A percentile compares a stretch with the other conserved stretches of the same genome.
These are phyloP conservation scores for Acleris laterana DNA, from an alignment of 2,888 invertebrate genomes.

Conservation along the genomic window DNA sequence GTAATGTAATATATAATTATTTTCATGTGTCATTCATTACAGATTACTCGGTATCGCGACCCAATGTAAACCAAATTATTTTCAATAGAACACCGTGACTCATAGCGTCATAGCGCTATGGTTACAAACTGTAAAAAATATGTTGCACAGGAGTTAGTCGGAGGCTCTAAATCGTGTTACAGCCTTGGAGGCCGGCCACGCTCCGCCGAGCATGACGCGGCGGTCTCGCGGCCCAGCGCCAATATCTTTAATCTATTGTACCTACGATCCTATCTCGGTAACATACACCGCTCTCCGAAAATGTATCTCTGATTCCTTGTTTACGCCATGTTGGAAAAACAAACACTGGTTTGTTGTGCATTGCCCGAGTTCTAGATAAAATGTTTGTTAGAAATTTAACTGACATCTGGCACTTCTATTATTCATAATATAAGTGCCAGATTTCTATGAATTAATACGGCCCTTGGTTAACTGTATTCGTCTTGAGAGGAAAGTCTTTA, in stretches of 20 bases:
- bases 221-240: slow-evolving; percentile 61
- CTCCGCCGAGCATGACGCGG: slow-evolving; percentile 73
- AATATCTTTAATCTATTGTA: slow-evolving; percentile 71
- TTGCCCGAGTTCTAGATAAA: too few species aligned
- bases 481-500: too few species aligned
- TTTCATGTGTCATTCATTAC: too few species aligned
- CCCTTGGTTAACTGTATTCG: too few species aligned
- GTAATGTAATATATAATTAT: too few species aligned
- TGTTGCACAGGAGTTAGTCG: slow-evolving; percentile 58
- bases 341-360: not conserved
- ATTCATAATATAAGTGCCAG: too few species aligned
- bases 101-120: slow-evolving; percentile 42
- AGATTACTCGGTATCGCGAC: too few species aligned
- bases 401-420: too few species aligned
- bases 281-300: slow-evolving; percentile 42
- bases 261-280: slow-evolving; percentile 46
- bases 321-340: slow-evolving; percentile 25
- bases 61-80: slow-evolving; percentile 9
- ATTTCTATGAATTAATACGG: too few species aligned
- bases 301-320: slow-evolving; percentile 29
- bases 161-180: slow-evolving; percentile 68
- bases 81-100: slow-evolving; percentile 27
- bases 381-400: too few species aligned
- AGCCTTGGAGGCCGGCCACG: slow-evolving; percentile 77
- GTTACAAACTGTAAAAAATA: slow-evolving; percentile 50